Conservation (phyloP, 2,113 vertebrate species). For the Rhinopomastus cyanomelas region DNA sequence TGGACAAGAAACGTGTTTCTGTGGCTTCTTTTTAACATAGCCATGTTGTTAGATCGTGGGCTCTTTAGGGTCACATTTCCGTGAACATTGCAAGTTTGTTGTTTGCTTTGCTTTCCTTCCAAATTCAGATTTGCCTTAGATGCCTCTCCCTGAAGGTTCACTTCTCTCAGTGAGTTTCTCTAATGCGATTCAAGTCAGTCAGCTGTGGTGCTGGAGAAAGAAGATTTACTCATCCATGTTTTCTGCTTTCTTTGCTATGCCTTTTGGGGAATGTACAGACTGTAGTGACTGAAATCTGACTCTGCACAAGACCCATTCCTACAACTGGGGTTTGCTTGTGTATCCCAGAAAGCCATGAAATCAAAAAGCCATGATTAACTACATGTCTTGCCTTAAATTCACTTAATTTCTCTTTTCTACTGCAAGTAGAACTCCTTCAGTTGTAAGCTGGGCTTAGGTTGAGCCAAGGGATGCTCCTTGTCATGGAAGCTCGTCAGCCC, state of each 20-base stretch:
- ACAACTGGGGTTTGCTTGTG: neutral
- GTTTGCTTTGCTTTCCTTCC: neutral
- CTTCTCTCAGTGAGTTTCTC: neutral
- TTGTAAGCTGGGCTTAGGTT: neutral
- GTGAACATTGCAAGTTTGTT: neutral
- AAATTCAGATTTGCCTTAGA: neutral
- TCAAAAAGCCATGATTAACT: neutral
- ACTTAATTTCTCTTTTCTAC: neutral
- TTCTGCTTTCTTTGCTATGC: neutral
- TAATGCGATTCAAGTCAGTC: neutral
- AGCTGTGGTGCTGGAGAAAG: neutral
- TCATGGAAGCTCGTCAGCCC: neutral
- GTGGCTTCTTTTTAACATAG: neutral
- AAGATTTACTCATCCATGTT: neutral
- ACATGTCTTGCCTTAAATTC: neutral
- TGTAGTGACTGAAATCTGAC: neutral
- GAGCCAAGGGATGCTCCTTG: neutral
- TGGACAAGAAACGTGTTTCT: neutral
- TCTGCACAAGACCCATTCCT: neutral
- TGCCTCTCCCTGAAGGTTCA: neutral
- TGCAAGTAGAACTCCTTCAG: neutral
- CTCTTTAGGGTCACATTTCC: neutral
- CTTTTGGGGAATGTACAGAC: neutral
- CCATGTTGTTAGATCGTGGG: neutral
- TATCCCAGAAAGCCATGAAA: neutral